Evolutionary conservation across 2,113 vertebrate genomes (phyloP), one percentile per base, ranked within the genome.

Genomic region (Pungitius pungitius): DNA sequence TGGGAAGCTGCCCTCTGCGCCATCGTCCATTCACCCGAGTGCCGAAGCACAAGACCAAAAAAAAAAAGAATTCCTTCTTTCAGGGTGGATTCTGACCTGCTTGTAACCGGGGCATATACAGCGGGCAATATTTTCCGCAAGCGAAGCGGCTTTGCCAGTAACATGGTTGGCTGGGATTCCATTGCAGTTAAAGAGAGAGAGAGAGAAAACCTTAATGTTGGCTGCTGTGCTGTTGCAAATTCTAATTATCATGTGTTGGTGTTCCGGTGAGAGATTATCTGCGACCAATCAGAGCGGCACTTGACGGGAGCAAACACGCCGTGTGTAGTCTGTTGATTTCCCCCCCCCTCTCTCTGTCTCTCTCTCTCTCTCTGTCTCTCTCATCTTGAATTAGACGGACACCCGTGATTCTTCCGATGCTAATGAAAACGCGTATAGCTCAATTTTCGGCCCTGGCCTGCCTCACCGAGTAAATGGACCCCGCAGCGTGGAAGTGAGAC

Each of bases 241-340:
- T 85, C 80, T 90, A 91, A 92, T 90, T 86, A 90, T 90, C 82
- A 77, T 80, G 77, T 81, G 88, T 87, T 85, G 78, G 58, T 89
- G 84, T 90, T 88, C 81, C 85, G 82, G 79, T 76, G 74, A 88
- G 85, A 89, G 90, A 91, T 89, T 87, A 90, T 91, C 91, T 85
- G 87, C 61, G 66, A 81, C 87, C 81, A 89, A 89, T 90, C 84
- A 85, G 80, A 86, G 33, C 66, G 84, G 54, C 70, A 84, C 89
- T 89, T 90, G 87, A 89, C 87, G 82, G 84, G 90, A 91, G 89
- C 89, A 91, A 91, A 90, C 88, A 87, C 88, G 87, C 81, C 90
- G 87, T 86, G 83, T 78, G 75, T 81, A 77, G 85, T 90, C 86
- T 87, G 87, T 89, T 89, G 84, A 90, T 89, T 91, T 75, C 89